phyloP scores from a whole-genome alignment of 1,140 invertebrate genomes.

The Atta cephalotes region DNA sequence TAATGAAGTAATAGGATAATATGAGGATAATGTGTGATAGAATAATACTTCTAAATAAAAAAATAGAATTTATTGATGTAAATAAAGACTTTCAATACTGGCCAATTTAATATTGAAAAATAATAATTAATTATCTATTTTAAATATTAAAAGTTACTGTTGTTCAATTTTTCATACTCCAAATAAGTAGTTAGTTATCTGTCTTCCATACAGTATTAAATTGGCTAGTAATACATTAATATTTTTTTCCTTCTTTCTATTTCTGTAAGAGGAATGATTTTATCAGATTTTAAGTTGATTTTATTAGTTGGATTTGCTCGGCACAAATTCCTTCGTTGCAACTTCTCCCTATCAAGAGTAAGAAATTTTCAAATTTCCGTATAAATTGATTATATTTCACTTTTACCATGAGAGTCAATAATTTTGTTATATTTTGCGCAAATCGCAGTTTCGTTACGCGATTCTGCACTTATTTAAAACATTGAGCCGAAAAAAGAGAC shows the following conservation, averaged over 20 bases:
- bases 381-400: constrained; percentile 20
- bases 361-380: constrained; percentile 11
- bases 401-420: constrained; percentile 24
- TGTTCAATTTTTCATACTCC: too few species aligned
- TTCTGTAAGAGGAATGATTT: neutral
- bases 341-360: neutral
- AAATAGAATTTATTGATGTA: neutral
- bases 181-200: too few species aligned
- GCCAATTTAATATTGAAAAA: too few species aligned
- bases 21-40: too few species aligned
- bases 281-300: neutral
- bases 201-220: too few species aligned
- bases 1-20: neutral
- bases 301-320: neutral
- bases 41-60: neutral
- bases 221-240: too few species aligned
- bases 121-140: too few species aligned
- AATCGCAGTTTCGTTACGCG: constrained; percentile 30
- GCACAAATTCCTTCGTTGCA: neutral
- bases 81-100: too few species aligned
- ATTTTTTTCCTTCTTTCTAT: too few species aligned
- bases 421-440: constrained; percentile 14
- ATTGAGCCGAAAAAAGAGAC: neutral
- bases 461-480: constrained; percentile 34
- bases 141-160: too few species aligned